A percentile compares a stretch with the other conserved stretches of the same genome.
Conservation (phyloP, 2,113 vertebrate genomes). For the Silurus meridionalis region DNA sequence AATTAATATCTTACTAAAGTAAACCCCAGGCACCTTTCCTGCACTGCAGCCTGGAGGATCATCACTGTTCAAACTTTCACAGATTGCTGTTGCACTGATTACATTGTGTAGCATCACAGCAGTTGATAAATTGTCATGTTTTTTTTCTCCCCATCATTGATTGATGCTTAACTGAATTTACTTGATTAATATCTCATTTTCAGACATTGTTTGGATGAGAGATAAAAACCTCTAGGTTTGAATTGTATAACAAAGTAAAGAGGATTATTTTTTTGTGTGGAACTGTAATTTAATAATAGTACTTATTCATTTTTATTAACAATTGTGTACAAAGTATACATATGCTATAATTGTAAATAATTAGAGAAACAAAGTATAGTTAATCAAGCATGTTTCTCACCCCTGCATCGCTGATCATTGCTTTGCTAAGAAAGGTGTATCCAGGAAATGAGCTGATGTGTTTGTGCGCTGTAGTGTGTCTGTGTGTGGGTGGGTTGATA, state of each 20-base stretch:
- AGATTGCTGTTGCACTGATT: too few species aligned
- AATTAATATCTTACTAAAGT: too few species aligned
- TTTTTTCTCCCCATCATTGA: not conserved
- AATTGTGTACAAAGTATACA: not conserved
- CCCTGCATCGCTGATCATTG: not conserved
- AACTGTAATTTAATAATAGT: not conserved
- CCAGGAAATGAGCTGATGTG: slow-evolving; percentile 27
- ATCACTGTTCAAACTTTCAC: too few species aligned
- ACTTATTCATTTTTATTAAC: not conserved
- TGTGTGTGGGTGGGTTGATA: slow-evolving; percentile 24
- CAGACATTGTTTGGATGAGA: not conserved
- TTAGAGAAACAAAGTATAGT: not conserved
- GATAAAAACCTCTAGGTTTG: not conserved
- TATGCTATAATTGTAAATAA: not conserved
- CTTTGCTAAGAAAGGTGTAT: not conserved
- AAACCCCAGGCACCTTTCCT: too few species aligned
- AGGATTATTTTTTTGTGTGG: not conserved
- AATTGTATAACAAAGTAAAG: too few species aligned
- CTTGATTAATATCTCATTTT: not conserved
- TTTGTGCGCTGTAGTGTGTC: not conserved
- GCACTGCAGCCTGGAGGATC: too few species aligned
- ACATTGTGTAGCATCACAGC: too few species aligned
- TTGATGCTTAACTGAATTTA: not conserved
- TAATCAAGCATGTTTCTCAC: not conserved
- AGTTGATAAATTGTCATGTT: not conserved